phyloP scores from a whole-genome alignment of 2,888 invertebrate genomes.

The Eulithis testata region DNA sequence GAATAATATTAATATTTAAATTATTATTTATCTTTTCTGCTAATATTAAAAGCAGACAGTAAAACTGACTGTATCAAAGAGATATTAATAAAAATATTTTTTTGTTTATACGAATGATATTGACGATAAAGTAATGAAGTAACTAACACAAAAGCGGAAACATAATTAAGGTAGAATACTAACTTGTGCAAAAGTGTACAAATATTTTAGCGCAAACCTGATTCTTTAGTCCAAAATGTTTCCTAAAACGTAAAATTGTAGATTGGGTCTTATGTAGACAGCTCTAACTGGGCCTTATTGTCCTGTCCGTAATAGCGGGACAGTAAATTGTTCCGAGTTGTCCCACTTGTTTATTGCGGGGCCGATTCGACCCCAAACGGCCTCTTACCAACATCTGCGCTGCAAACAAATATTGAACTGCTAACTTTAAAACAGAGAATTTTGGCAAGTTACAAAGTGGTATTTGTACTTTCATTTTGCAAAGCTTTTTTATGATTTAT shows the following conservation, averaged over 20 bases:
- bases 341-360: slow-evolving; percentile 33
- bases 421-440: slow-evolving; percentile 26
- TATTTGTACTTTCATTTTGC: slow-evolving; percentile 7
- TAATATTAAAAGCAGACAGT: no score
- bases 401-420: slow-evolving; percentile 33
- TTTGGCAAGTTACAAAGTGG: slow-evolving; percentile 13
- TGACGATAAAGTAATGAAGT: no score
- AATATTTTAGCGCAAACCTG: slow-evolving; percentile 6
- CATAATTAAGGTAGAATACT: no score
- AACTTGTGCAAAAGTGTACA: neutral
- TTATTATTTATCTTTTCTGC: no score
- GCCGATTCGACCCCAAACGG: slow-evolving; percentile 27
- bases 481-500: neutral
- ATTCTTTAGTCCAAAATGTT: slow-evolving; percentile 18
- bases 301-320: slow-evolving; percentile 28
- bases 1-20: no score
- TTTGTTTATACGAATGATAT: no score
- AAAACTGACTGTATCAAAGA: no score
- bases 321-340: slow-evolving; percentile 31
- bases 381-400: slow-evolving; percentile 32
- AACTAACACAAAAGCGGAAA: no score
- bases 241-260: slow-evolving; percentile 26
- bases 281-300: slow-evolving; percentile 33
- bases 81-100: no score
- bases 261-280: slow-evolving; percentile 25